A percentile compares a stretch with the other conserved stretches of the same genome.
Evolutionary conservation across 2,113 vertebrate species (phyloP).

Genomic region (Gambusia affinis): DNA sequence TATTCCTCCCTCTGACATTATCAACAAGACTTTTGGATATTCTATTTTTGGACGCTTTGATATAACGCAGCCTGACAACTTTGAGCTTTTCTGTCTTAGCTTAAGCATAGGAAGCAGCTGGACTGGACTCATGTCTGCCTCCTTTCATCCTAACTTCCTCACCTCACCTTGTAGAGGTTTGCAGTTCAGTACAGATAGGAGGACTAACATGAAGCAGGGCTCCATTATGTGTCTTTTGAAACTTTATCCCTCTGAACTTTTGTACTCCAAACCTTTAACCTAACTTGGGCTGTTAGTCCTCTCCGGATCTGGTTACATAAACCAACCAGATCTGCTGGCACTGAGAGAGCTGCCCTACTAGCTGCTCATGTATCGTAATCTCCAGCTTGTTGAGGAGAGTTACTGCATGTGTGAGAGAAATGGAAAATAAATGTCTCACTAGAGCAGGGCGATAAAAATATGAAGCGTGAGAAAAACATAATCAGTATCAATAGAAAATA

Average conservation of each 20-base stretch:
- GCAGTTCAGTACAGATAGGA: slow-evolving; percentile 6
- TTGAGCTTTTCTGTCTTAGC: slow-evolving; percentile 13
- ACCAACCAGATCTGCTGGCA: no score
- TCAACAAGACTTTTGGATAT: slow-evolving; percentile 13
- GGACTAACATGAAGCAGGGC: background rate
- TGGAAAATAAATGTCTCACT: no score
- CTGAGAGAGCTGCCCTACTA: no score
- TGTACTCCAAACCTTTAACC: no score
- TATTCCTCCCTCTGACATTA: slow-evolving; percentile 17
- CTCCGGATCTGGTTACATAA: no score
- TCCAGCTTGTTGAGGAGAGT: no score
- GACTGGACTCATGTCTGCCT: slow-evolving; percentile 16
- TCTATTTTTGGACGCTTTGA: slow-evolving; percentile 47
- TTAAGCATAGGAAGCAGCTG: slow-evolving; percentile 11
- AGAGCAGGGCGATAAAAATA: no score
- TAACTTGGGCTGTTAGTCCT: no score
- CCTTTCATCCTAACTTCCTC: slow-evolving; percentile 5
- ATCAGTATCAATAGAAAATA: no score
- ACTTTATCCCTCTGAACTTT: background rate
- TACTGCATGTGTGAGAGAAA: no score
- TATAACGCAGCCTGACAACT: slow-evolving; percentile 19
- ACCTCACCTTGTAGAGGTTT: background rate
- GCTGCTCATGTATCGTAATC: no score
- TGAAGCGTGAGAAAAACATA: no score
- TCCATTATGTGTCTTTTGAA: background rate